Evolutionary conservation across 2,888 invertebrate species (phyloP), one percentile per base, ranked within the genome.

Genomic region (Geotrupes spiniger): DNA sequence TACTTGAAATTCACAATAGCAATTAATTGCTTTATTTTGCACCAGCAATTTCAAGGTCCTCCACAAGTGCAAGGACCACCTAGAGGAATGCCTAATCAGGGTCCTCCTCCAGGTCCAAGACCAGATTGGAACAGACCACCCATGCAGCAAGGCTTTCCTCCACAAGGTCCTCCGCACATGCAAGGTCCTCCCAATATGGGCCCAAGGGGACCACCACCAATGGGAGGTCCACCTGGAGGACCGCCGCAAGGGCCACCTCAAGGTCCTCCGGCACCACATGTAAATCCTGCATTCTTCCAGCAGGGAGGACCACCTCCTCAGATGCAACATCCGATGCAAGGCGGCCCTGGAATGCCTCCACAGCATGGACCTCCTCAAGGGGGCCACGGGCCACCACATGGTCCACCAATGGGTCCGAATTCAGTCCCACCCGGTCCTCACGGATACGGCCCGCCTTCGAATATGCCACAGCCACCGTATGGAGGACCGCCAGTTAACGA

Each of bases 241-340:
- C 78, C 78, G 2, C 78, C 77, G n/a, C 75, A 75, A 54, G 73
- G 72, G 4, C 76, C 75, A 5, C 72, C 72, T 15, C 77, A 76
- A 60, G 78, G 77, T 27, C 63, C 63, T 4, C 91, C 91, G 4
- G 93, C 94, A 16, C 94, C 95, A 38, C 95, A 96, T 74, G 93
- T 96, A 58, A 96, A 96, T 78, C 95, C 96, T 29, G 95, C 95
- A 51, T 96, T 96, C 83, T 95, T 95, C 75, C 90, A 89, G 64
- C 91, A 90, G 74, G 78, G 78, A 31, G 82, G 80, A 25, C 71
- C 76, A n/a, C 73, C 73, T 2, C 69, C 68, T 10, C 79, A 79
- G 57, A 77, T 78, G 59, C 79, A 78, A 50, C 79, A 79, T 63
- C 77, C 76, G n/a, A 72, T 73, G 70, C 71, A 60, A 51, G 67